phyloP scores from a whole-genome alignment of 92 coral and sea anemone genomes.

The Muricea muricata region DNA sequence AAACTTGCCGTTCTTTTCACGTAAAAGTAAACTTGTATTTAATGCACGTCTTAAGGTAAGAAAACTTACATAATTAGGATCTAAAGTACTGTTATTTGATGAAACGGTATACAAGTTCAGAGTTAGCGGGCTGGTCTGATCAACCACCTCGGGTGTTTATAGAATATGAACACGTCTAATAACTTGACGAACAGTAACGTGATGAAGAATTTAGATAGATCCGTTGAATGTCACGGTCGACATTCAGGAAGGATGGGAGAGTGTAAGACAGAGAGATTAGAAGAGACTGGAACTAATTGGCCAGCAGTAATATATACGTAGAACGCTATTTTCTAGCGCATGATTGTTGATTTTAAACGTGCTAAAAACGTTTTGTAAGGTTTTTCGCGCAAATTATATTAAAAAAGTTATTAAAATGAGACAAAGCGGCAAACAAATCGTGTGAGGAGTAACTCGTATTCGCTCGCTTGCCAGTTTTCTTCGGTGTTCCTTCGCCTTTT shows the following conservation, averaged over 20 bases:
- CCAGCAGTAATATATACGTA: too few species aligned
- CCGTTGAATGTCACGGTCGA: not conserved
- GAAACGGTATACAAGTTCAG: too few species aligned
- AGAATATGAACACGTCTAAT: not conserved
- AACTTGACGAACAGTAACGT: not conserved
- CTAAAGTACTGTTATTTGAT: not conserved
- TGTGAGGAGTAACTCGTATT: too few species aligned
- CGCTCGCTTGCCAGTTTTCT: too few species aligned
- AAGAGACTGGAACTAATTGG: too few species aligned
- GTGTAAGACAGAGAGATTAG: slow-evolving; percentile 14
- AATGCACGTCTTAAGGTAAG: not conserved
- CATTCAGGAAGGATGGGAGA: slow-evolving; percentile 10
- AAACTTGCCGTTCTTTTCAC: not conserved
- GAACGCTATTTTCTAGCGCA: too few species aligned
- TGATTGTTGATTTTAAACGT: too few species aligned
- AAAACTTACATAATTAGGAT: not conserved
- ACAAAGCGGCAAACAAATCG: too few species aligned
- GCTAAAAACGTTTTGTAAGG: too few species aligned
- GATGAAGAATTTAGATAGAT: not conserved
- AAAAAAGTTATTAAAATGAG: too few species aligned
- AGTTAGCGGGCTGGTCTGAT: not conserved
- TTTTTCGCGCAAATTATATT: too few species aligned
- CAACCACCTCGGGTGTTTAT: slow-evolving; percentile 3
- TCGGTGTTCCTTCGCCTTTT: too few species aligned
- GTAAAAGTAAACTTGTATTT: not conserved